phyloP scores from a whole-genome alignment of 2,113 vertebrate species.

The Smithornis capensis region DNA sequence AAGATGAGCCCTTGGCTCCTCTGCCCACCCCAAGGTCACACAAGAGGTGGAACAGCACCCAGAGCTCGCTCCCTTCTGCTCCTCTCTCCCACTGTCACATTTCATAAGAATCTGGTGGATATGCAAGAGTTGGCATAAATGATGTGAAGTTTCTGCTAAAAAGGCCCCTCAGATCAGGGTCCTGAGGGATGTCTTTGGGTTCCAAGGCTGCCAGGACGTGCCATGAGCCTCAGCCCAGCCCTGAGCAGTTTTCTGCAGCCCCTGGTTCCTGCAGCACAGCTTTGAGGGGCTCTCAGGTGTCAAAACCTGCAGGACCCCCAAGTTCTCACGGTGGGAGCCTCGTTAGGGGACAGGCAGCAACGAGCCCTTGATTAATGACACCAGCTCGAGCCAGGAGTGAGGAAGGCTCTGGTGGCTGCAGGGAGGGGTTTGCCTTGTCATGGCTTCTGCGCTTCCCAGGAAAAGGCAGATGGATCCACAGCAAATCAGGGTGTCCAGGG shows the following conservation, averaged over 20 bases:
- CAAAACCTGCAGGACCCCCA: background rate
- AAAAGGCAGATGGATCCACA: background rate
- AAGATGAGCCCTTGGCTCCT: fast-evolving
- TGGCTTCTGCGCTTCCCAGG: background rate
- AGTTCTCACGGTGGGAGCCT: background rate
- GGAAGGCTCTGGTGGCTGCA: background rate
- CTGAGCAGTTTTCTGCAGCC: fast-evolving
- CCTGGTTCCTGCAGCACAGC: fast-evolving
- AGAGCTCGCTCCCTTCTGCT: background rate
- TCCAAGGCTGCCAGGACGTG: fast-evolving
- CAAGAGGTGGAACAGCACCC: background rate
- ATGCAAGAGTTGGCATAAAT: no score
- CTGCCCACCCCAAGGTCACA: background rate
- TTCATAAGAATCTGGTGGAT: background rate
- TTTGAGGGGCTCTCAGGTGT: background rate
- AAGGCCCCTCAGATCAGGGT: fast-evolving
- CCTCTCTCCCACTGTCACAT: background rate
- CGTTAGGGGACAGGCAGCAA: background rate
- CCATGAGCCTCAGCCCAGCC: background rate
- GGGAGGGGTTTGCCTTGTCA: background rate
- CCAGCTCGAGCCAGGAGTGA: background rate
- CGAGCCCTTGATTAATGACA: background rate
- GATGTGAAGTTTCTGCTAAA: background rate
- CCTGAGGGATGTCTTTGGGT: background rate
- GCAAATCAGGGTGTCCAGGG: background rate